A percentile compares a stretch with the other conserved stretches of the same genome.
Conservation (phyloP, 2,797 vertebrate species). For the Menidia menidia region DNA sequence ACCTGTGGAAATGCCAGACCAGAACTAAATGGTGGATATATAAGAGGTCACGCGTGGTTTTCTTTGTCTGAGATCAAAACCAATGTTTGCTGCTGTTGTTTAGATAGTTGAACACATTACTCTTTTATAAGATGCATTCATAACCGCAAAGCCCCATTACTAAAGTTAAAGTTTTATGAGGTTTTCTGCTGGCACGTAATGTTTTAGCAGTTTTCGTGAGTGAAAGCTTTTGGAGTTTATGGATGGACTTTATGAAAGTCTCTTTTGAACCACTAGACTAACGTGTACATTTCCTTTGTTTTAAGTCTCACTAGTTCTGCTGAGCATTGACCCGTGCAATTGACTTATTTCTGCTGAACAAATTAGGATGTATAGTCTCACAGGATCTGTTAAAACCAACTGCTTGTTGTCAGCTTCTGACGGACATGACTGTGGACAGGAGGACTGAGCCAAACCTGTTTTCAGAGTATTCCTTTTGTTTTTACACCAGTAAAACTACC, state of each 20-base stretch:
- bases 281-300: not conserved
- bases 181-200: not conserved
- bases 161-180: conserved; percentile 10
- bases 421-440: conserved; percentile 7
- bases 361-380: conserved; percentile 1
- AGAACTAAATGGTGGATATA: conserved; percentile 8
- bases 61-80: conserved; percentile 4
- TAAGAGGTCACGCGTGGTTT: not conserved
- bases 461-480: not conserved
- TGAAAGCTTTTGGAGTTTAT: conserved; percentile 3
- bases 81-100: conserved; percentile 8
- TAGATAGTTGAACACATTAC: conserved; percentile 7
- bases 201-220: conserved; percentile 9
- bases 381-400: not conserved
- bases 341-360: conserved; percentile 3
- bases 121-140: conserved; percentile 8
- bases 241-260: not conserved
- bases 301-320: not conserved
- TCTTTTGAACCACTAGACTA: not conserved
- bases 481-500: too few relatives aligned
- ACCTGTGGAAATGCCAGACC: conserved; percentile 2
- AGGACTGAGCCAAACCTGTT: not conserved
- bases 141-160: conserved; percentile 4
- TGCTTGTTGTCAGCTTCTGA: not conserved
- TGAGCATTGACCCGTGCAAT: conserved; percentile 7